Base-by-base conservation (phyloP, 2,113 vertebrate genomes). In the Eretmochelys imbricata region DNA sequence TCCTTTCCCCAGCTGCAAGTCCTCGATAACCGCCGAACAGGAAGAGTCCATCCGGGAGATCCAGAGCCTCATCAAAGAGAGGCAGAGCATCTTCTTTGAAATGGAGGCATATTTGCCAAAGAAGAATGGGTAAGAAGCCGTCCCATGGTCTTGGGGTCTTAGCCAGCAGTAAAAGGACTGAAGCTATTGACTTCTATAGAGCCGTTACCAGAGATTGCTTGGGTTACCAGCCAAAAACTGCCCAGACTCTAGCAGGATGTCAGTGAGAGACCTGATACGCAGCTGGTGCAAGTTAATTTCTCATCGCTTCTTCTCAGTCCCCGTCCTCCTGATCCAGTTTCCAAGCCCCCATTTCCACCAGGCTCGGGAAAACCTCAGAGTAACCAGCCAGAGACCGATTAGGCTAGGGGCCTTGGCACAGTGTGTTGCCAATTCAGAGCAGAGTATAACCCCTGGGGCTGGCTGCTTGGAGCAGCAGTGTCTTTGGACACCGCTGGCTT, bases 101-200 rank as follows among this genome's bases (percentile, higher is more conserved):
- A 99, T 99, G 99, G 99, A 99, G 84, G 97, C 99, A 62, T 99
- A 99, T 53, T 98, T 99, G 96, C 99, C 99, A 22, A 99, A 99
- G 98, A 99, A 99, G 98, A 99, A 99, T 1, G 99, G 99, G 99
- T 99, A 90, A 98, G 96, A 69, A 46, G 42, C n/a, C 1, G 1
- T 25, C 76, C 31, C 62, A 35, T n/a, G 62, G 62, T 17, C 75
- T 69, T 19, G 72, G 42, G 20, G 22, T 25, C 42, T 78, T 48
- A 78, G 42, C 7, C 42, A 46, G 38, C 5, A 46, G 22, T n/a
- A 69, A 76, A 76, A 76, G 72, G 72, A 46, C 10, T 6, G 24
- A 46, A 46, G 38, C 10, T 24, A 14, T 42, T 25, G 72, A 25
- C 24, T 11, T 72, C n/a, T 75, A 6, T 75, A 38, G 5, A 46